These are phyloP conservation scores for Microtus montanus DNA, from an alignment of 2,113 vertebrate species.

Conservation along the genomic window DNA sequence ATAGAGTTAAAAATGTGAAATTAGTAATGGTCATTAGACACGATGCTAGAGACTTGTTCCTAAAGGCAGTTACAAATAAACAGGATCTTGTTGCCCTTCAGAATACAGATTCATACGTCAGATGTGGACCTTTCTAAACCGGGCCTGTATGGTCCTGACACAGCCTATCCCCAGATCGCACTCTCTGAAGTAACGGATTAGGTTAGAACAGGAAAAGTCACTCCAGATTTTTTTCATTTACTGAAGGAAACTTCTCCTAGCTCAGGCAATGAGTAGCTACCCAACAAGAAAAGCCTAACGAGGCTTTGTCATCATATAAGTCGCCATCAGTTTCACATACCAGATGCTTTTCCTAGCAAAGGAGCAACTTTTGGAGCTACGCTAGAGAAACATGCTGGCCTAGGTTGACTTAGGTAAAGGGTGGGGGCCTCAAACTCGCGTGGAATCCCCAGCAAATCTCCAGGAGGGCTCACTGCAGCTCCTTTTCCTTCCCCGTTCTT, in stretches of 20 bases:
- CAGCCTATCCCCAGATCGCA: not conserved
- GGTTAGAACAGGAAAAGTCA: not conserved
- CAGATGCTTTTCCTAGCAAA: not conserved
- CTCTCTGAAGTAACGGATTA: not conserved
- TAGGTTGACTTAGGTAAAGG: conserved; percentile 64
- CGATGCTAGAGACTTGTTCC: not conserved
- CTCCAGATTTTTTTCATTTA: conserved; percentile 8
- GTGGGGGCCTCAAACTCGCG: conserved; percentile 50
- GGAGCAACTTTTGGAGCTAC: conserved; percentile 19
- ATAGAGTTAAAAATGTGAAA: not conserved
- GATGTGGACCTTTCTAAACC: not conserved
- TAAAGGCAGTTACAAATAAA: not conserved
- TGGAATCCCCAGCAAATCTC: conserved; percentile 63
- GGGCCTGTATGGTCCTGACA: not conserved
- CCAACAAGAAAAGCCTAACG: conserved; percentile 26
- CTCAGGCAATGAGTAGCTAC: not conserved
- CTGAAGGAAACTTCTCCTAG: conserved; percentile 36
- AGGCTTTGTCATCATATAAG: not conserved
- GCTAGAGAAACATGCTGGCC: conserved; percentile 28
- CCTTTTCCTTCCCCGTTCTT: conserved; percentile 76
- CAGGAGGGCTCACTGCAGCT: conserved; percentile 73
- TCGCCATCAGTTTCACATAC: not conserved
- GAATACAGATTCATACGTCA: not conserved
- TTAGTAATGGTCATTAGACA: not conserved
- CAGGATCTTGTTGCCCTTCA: not conserved